phyloP scores from a whole-genome alignment of 2,888 invertebrate species.

The Pherbina coryleti region DNA sequence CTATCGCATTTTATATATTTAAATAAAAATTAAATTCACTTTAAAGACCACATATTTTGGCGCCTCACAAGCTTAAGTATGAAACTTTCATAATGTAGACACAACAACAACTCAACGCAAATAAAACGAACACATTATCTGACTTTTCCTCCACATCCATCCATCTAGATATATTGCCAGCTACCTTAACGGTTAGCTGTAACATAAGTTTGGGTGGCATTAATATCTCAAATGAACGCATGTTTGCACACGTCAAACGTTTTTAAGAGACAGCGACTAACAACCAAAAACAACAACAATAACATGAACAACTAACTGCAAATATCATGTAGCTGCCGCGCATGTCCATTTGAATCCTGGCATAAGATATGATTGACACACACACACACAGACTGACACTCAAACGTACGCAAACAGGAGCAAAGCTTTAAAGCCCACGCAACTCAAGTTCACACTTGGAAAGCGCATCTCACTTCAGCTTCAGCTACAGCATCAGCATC shows the following conservation, averaged over 20 bases:
- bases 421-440: constrained; percentile 20
- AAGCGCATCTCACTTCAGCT: neutral
- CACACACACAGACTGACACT: constrained; percentile 7
- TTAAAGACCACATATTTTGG: no score
- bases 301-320: no score
- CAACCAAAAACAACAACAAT: neutral
- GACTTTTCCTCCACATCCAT: neutral
- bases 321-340: neutral
- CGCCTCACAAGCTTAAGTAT: neutral
- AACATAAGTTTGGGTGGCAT: constrained; percentile 40
- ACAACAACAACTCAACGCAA: neutral
- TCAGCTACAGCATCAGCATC: neutral
- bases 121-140: neutral
- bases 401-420: neutral
- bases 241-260: constrained; percentile 53
- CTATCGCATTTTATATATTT: neutral
- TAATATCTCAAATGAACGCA: constrained; percentile 58
- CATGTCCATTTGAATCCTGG: constrained; percentile 21
- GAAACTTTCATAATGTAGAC: neutral
- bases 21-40: neutral
- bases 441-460: neutral
- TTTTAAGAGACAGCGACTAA: neutral
- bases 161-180: neutral
- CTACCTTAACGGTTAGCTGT: neutral
- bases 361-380: constrained; percentile 25